Base-by-base conservation (phyloP, 2,797 vertebrate genomes). In the Gambelia wislizenii region DNA sequence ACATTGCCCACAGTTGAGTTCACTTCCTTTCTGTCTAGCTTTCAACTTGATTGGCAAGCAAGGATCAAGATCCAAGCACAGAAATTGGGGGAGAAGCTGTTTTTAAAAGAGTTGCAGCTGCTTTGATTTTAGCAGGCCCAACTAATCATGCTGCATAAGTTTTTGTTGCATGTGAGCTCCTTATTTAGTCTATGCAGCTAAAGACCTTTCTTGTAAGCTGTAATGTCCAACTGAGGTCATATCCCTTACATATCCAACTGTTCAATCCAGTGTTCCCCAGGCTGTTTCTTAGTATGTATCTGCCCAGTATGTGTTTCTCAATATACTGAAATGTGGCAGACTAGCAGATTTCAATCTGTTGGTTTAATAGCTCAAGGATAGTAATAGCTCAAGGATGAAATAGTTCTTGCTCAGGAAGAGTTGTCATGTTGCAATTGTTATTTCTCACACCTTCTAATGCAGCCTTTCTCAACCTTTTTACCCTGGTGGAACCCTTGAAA, bases 21-120 rank as follows among this genome's bases (percentile, higher is more conserved):
- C 69, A 72, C 69, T 74, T 84, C 82, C 64, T 70, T 84, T 44
- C 44, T 70, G 44, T 49, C 44, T 70, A 44, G 64, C 82, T 84
- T 49, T 84, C 30, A 83, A n/a, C 16, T 49, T 67, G 22, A 74
- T 49, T 56, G 69, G 49, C 13, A 42, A 84, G 69, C 8, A 84
- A 83, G 33, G 44, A 49, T n/a, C 82, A 84, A 84, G 44, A 84
- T 84, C 20, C 30, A 5, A 56, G 7, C 25, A 16, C 0, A 74
- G 69, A 25, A 84, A 74, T 74, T 84, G 56, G n/a, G 7, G 36
- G 22, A 56, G 54, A 74, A 13, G 69, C 69, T 30, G 49, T 39
- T 67, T 72, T 56, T 72, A 54, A 36, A 72, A 22, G 22, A 72
- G 54, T 3, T 39, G 69, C 83, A 74, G 83, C 36, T 70, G 33